A percentile compares a stretch with the other conserved stretches of the same genome.
Evolutionary conservation across 2,888 invertebrate genomes (phyloP).

Genomic region (Poecilus cupreus): DNA sequence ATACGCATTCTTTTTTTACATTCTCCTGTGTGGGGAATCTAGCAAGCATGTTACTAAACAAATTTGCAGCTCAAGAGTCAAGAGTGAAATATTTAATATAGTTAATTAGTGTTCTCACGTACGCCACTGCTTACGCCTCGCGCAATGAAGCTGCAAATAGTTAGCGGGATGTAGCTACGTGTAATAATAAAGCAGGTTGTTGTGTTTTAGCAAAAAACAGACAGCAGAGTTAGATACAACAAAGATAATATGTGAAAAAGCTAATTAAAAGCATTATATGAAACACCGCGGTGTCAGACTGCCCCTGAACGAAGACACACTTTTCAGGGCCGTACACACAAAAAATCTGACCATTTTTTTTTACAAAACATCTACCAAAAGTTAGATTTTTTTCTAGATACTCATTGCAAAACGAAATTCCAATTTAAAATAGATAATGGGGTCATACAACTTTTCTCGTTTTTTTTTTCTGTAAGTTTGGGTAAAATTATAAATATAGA

Average conservation of each 20-base stretch:
- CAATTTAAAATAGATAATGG: too few species aligned
- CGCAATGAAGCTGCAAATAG: background rate
- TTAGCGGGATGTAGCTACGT: constrained; percentile 9
- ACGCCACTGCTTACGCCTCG: background rate
- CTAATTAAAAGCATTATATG: constrained; percentile 57
- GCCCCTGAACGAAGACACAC: background rate
- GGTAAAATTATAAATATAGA: too few species aligned
- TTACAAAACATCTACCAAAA: background rate
- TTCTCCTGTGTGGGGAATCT: background rate
- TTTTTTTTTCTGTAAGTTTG: too few species aligned
- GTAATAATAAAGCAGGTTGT: constrained; percentile 37
- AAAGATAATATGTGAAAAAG: constrained; percentile 53
- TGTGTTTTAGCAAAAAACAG: constrained; percentile 43
- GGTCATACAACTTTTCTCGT: too few species aligned
- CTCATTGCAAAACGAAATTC: too few species aligned
- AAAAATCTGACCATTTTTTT: background rate
- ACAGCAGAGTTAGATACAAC: constrained; percentile 40
- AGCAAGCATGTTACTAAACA: background rate
- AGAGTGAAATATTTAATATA: constrained; percentile 33
- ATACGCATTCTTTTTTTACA: background rate
- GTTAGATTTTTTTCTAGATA: too few species aligned
- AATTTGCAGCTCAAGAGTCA: constrained; percentile 13
- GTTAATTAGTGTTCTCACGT: constrained; percentile 29
- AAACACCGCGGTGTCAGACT: constrained; percentile 22
- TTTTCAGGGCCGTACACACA: background rate